Evolutionary conservation across 2,888 invertebrate species (phyloP).

Genomic region (Eupithecia tripunctaria): DNA sequence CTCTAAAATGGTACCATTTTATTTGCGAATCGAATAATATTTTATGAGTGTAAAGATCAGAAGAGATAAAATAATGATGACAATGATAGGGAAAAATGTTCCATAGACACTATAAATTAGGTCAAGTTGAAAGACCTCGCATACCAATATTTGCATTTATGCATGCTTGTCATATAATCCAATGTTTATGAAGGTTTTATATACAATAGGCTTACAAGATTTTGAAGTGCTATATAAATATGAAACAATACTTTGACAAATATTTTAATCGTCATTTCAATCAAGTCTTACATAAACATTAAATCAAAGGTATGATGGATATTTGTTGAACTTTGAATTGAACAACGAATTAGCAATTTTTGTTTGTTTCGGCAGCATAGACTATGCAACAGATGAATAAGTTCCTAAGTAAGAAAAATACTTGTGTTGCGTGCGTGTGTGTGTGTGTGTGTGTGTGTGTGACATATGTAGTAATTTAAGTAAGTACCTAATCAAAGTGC

Average conservation of each 20-base stretch:
- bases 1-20: background rate
- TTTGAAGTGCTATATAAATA: conserved; percentile 13
- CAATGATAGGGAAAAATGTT: background rate
- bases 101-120: conserved; percentile 11
- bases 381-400: background rate
- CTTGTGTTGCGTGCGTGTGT: no score
- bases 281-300: background rate
- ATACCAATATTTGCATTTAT: conserved; percentile 14
- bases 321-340: background rate
- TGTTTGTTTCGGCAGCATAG: background rate
- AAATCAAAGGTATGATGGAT: background rate
- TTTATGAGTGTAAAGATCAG: background rate
- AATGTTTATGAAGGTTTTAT: conserved; percentile 11
- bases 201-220: conserved; percentile 10
- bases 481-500: conserved; percentile 11
- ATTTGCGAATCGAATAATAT: background rate
- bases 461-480: background rate
- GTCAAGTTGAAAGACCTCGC: conserved; percentile 12
- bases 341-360: background rate
- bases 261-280: background rate
- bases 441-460: no score
- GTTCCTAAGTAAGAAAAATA: background rate
- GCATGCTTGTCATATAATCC: conserved; percentile 17
- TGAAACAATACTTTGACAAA: background rate
- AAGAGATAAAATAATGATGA: background rate